phyloP scores from a whole-genome alignment of 2,888 invertebrate species.

The Noctua janthe region DNA sequence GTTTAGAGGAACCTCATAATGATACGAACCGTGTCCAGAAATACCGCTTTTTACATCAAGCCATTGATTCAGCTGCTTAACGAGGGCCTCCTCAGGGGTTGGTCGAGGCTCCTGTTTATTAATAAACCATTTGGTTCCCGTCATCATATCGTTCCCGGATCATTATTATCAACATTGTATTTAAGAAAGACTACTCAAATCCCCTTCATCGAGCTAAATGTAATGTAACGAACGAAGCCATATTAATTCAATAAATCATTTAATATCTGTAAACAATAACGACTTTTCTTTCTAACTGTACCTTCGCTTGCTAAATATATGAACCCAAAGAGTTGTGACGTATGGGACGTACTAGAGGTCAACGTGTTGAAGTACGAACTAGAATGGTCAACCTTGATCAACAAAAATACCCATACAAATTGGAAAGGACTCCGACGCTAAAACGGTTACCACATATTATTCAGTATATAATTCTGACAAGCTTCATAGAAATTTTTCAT shows the following conservation, averaged over 20 bases:
- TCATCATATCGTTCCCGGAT: background rate
- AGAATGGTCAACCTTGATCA: slow-evolving; percentile 1
- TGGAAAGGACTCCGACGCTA: too few species aligned
- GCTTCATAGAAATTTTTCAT: too few species aligned
- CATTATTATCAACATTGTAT: background rate
- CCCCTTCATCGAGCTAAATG: background rate
- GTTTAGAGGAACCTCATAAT: background rate
- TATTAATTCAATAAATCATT: too few species aligned
- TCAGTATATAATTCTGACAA: too few species aligned
- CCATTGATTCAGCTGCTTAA: background rate
- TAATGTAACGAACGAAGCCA: background rate
- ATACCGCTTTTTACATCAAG: background rate
- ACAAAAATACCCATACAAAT: background rate
- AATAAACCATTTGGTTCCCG: background rate
- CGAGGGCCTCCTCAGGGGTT: background rate
- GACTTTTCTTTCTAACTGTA: background rate
- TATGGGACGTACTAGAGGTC: slow-evolving; percentile 1
- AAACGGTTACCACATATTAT: too few species aligned
- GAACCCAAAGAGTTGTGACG: background rate
- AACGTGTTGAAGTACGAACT: background rate
- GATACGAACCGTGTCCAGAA: background rate
- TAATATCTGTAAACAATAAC: background rate
- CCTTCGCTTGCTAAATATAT: slow-evolving; percentile 11
- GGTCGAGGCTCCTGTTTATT: too few species aligned
- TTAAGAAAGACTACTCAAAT: background rate